Conservation (phyloP, 2,113 vertebrate species). For the Echinops telfairi region DNA sequence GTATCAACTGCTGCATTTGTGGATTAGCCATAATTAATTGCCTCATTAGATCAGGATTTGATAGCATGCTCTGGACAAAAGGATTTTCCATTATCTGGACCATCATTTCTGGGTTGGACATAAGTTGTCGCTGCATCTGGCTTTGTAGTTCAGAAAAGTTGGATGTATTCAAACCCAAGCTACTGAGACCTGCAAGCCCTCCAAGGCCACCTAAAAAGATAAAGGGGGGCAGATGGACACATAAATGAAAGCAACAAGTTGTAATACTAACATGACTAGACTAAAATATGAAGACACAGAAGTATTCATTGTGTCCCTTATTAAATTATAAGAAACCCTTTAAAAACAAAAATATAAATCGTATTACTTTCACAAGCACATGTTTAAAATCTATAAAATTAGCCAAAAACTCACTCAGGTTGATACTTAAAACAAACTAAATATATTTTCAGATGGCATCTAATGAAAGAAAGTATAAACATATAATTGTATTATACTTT, state of each 20-base stretch:
- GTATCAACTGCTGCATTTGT: constrained; percentile 92
- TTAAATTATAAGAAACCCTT: constrained; percentile 31
- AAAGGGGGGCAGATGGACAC: not conserved
- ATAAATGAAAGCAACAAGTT: constrained; percentile 51
- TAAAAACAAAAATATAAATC: constrained; percentile 54
- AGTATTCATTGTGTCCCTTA: constrained; percentile 29
- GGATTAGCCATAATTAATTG: constrained; percentile 93
- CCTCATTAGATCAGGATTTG: constrained; percentile 91
- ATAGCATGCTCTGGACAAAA: constrained; percentile 93
- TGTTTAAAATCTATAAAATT: not conserved
- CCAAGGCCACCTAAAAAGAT: constrained; percentile 88
- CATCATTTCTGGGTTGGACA: constrained; percentile 94
- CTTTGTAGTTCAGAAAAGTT: constrained; percentile 92
- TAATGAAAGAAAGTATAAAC: no score
- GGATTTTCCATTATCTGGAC: constrained; percentile 93
- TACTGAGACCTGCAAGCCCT: constrained; percentile 89
- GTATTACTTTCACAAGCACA: not conserved
- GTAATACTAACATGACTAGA: constrained; percentile 4
- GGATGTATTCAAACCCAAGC: constrained; percentile 89
- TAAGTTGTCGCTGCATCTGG: constrained; percentile 92
- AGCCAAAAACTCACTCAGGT: not conserved
- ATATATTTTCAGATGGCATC: no score
- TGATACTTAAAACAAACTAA: no score
- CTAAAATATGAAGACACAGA: constrained; percentile 62
- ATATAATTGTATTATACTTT: no score